A percentile compares a stretch with the other conserved stretches of the same genome.
phyloP scores from a whole-genome alignment of 2,797 vertebrate species.

The Thaleichthys pacificus region DNA sequence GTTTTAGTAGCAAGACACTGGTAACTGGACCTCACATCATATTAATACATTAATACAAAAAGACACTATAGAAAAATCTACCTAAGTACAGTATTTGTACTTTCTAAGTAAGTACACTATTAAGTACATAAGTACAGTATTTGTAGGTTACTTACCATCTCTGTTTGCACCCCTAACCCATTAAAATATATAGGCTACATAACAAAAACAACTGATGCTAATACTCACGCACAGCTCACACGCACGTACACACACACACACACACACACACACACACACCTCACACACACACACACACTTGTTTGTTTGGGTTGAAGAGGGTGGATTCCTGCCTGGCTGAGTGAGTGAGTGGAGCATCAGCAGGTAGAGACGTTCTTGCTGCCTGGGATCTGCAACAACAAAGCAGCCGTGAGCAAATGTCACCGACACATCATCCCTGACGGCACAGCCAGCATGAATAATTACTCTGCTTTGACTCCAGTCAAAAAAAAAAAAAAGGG shows the following conservation, averaged over 20 bases:
- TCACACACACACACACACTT: background rate
- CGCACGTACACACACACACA: background rate
- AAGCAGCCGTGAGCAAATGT: constrained; percentile 63
- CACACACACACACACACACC: background rate
- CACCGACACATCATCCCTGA: constrained; percentile 59
- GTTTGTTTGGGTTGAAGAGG: constrained; percentile 16
- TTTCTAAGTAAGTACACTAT: too few relatives aligned
- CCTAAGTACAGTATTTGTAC: background rate
- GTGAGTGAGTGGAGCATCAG: too few relatives aligned
- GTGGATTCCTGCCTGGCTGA: constrained; percentile 26
- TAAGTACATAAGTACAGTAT: background rate
- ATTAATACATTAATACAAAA: background rate
- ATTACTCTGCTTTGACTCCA: constrained; percentile 61
- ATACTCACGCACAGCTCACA: background rate
- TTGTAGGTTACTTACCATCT: constrained; percentile 27
- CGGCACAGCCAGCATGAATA: constrained; percentile 50
- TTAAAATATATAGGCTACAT: constrained; percentile 14
- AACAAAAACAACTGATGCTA: constrained; percentile 3
- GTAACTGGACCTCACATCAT: background rate
- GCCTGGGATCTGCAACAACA: constrained; percentile 60
- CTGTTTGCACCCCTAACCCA: constrained; percentile 20
- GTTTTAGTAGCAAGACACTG: background rate
- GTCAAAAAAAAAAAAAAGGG: constrained; percentile 29
- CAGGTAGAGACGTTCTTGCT: constrained; percentile 50
- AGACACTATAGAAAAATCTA: background rate